A percentile compares a stretch with the other conserved stretches of the same genome.
phyloP scores from a whole-genome alignment of 2,113 vertebrate genomes.

The Serinus canaria region DNA sequence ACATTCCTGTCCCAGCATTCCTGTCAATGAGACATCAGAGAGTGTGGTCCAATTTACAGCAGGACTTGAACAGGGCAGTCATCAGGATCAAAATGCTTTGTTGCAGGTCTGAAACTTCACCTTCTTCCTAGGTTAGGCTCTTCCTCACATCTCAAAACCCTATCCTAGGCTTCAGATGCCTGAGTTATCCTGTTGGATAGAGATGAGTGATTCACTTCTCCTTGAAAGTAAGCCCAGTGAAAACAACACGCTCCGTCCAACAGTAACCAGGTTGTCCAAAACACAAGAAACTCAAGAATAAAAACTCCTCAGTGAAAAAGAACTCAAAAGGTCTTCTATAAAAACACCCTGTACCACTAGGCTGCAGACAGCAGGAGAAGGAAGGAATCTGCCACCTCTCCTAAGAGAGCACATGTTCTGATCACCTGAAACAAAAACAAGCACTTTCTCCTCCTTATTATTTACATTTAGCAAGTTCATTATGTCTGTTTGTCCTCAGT shows the following conservation, averaged over 20 bases:
- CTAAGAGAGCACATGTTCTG: background rate
- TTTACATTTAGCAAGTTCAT: background rate
- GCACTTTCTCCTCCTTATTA: background rate
- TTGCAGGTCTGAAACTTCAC: background rate
- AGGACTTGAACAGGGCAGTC: background rate
- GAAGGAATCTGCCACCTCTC: background rate
- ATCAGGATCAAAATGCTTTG: background rate
- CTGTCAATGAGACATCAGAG: background rate
- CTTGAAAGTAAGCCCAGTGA: background rate
- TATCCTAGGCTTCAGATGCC: background rate
- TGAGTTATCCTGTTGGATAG: background rate
- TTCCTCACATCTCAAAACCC: background rate
- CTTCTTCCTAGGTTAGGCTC: background rate
- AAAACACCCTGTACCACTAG: background rate
- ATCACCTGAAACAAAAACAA: background rate
- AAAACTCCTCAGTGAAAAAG: background rate
- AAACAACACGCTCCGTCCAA: background rate
- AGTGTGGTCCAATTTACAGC: rapidly evolving
- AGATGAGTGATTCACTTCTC: background rate
- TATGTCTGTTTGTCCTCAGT: background rate
- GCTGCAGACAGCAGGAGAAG: background rate
- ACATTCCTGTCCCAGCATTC: background rate
- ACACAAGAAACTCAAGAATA: background rate
- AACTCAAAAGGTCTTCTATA: background rate
- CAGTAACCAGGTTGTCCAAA: background rate